Evolutionary conservation across 2,113 vertebrate genomes (phyloP).

Genomic region (Theristicus caerulescens): DNA sequence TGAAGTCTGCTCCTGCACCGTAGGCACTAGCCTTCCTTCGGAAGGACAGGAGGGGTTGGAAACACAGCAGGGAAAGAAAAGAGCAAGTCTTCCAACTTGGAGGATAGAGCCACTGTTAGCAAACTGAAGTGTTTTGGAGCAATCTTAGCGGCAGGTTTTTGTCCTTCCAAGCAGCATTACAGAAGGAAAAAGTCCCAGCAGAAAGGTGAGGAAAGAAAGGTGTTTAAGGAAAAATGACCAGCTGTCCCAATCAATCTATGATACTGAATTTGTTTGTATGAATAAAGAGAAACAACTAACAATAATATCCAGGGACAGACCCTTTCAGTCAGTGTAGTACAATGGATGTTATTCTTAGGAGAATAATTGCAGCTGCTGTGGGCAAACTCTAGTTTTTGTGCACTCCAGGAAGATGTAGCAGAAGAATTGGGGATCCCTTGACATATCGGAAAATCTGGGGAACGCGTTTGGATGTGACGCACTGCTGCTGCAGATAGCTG

Average conservation of each 20-base stretch:
- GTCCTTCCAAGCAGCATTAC: background rate
- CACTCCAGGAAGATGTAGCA: background rate
- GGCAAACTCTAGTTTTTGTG: background rate
- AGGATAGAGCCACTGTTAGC: background rate
- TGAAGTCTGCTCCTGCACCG: rapidly evolving
- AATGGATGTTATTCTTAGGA: slow-evolving; percentile 1
- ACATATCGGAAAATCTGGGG: background rate
- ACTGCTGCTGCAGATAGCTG: background rate
- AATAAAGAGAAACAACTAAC: background rate
- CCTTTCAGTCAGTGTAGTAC: background rate
- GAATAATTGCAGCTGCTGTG: background rate
- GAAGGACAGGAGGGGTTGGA: background rate
- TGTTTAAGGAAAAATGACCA: background rate
- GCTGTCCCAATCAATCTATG: slow-evolving; percentile 6
- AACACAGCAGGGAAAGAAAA: background rate
- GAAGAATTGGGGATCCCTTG: background rate
- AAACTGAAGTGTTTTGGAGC: background rate
- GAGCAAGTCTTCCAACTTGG: background rate
- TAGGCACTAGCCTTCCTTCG: background rate
- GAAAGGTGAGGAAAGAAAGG: background rate
- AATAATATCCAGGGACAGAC: background rate
- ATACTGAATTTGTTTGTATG: background rate
- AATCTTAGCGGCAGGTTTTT: background rate
- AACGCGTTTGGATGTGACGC: background rate
- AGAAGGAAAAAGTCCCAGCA: background rate